Evolutionary conservation across 2,888 invertebrate species (phyloP).

Genomic region (Xestia sexstrigata): DNA sequence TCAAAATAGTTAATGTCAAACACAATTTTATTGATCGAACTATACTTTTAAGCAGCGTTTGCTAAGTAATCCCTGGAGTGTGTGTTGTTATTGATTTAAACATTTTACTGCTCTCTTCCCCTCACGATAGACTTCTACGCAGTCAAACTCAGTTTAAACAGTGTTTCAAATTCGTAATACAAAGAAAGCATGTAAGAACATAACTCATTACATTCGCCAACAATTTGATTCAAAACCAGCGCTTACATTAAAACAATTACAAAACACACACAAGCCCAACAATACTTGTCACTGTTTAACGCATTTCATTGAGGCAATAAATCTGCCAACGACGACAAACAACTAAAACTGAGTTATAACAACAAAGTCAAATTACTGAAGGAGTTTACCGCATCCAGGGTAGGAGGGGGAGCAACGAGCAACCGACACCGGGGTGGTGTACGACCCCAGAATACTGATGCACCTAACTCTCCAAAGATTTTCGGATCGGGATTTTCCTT

Average conservation of each 20-base stretch:
- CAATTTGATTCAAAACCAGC: conserved; percentile 21
- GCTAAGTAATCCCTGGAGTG: conserved; percentile 27
- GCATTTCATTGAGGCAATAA: conserved; percentile 88
- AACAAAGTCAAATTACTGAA: conserved; percentile 90
- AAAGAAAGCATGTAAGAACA: background rate
- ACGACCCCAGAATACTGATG: conserved; percentile 88
- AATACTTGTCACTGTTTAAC: conserved; percentile 77
- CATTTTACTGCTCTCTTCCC: conserved; percentile 13
- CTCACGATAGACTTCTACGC: background rate
- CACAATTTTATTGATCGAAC: conserved; percentile 7
- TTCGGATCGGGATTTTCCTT: conserved; percentile 90
- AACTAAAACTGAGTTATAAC: conserved; percentile 90
- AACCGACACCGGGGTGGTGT: conserved; percentile 83
- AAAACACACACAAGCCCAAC: conserved; percentile 58
- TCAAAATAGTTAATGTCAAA: conserved; percentile 30
- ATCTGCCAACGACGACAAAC: conserved; percentile 89
- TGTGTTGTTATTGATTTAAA: conserved; percentile 39
- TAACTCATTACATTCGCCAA: conserved; percentile 4
- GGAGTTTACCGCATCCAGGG: conserved; percentile 87
- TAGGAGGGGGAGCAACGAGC: conserved; percentile 74
- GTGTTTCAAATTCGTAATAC: background rate
- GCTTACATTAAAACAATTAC: conserved; percentile 50
- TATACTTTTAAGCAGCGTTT: conserved; percentile 3
- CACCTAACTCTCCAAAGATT: conserved; percentile 89
- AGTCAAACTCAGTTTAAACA: conserved; percentile 8